A percentile compares a stretch with the other conserved stretches of the same genome.
phyloP scores from a whole-genome alignment of 2,113 vertebrate genomes.

The Oncorhynchus clarkii region DNA sequence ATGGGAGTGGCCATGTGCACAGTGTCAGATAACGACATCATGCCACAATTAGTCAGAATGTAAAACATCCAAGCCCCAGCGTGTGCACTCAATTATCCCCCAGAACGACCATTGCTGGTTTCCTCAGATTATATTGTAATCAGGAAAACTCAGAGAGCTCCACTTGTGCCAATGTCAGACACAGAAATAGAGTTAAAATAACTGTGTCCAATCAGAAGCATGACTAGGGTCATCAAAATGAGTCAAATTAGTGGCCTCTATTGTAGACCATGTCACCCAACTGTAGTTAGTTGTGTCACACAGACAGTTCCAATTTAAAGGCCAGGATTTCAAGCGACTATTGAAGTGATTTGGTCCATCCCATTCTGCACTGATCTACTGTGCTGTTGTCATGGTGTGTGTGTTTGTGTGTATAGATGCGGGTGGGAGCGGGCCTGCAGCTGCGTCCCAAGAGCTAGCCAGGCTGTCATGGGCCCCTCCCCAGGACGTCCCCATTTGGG shows the following conservation, averaged over 20 bases:
- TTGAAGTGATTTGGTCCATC: no score
- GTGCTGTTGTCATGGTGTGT: neutral
- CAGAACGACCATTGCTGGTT: neutral
- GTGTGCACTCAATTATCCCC: slow-evolving; percentile 9
- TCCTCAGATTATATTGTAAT: neutral
- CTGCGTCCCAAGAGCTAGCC: slow-evolving; percentile 16
- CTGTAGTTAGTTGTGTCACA: neutral
- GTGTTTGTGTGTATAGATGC: slow-evolving; percentile 29
- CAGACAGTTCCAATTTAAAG: neutral
- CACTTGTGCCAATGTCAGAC: neutral
- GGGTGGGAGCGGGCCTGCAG: slow-evolving; percentile 9
- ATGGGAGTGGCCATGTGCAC: slow-evolving; percentile 34
- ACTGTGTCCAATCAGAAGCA: neutral
- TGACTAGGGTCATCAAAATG: no score
- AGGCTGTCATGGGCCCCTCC: slow-evolving; percentile 57
- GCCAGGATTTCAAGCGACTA: neutral
- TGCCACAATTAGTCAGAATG: slow-evolving; percentile 22
- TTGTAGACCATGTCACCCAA: neutral
- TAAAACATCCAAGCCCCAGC: slow-evolving; percentile 23
- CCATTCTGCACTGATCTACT: neutral
- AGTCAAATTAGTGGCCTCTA: neutral
- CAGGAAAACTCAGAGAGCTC: neutral
- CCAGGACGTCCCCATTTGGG: slow-evolving; percentile 82
- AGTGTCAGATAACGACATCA: slow-evolving; percentile 42
- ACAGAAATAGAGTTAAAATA: neutral